Conservation (phyloP, 2,888 invertebrate species). For the Asteroscopus sphinx region DNA sequence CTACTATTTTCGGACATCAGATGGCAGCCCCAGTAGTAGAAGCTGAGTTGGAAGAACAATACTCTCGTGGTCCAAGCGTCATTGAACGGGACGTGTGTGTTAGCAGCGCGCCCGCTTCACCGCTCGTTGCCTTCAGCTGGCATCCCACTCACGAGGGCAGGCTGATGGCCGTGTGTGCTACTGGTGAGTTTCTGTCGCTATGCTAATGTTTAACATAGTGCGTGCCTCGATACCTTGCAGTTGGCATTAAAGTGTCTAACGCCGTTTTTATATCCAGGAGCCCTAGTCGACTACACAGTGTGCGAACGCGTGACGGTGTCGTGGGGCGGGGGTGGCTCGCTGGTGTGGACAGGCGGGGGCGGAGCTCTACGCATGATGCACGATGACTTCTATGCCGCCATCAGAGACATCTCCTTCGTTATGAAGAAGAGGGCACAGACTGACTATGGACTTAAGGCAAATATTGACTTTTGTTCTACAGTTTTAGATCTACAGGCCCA, state of each 20-base stretch:
- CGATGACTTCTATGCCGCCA: conserved; percentile 83
- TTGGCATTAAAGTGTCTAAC: too few relatives aligned
- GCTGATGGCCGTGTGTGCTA: conserved; percentile 91
- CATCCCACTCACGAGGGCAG: conserved; percentile 95
- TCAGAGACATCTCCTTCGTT: conserved; percentile 93
- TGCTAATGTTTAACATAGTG: too few relatives aligned
- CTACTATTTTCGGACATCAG: conserved; percentile 15
- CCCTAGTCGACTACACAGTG: conserved; percentile 93
- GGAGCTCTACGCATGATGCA: conserved; percentile 83
- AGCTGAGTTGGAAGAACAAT: conserved; percentile 69
- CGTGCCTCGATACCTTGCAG: too few relatives aligned
- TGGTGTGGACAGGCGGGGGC: conserved; percentile 92
- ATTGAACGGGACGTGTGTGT: conserved; percentile 79
- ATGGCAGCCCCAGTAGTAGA: conserved; percentile 67
- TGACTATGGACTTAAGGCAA: conserved; percentile 95
- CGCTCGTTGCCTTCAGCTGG: conserved; percentile 95
- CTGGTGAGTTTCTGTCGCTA: too few relatives aligned
- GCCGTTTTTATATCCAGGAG: conserved; percentile 74
- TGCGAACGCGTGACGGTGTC: conserved; percentile 95
- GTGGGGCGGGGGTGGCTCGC: conserved; percentile 92
- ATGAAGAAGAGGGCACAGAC: conserved; percentile 93
- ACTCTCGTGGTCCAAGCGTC: conserved; percentile 67
- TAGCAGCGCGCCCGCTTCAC: conserved; percentile 73
- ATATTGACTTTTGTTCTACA: too few relatives aligned
- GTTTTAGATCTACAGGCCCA: too few relatives aligned